Evolutionary conservation across 2,797 vertebrate species (phyloP), one percentile per base, ranked within the genome.

Genomic region (Valencia hispanica): DNA sequence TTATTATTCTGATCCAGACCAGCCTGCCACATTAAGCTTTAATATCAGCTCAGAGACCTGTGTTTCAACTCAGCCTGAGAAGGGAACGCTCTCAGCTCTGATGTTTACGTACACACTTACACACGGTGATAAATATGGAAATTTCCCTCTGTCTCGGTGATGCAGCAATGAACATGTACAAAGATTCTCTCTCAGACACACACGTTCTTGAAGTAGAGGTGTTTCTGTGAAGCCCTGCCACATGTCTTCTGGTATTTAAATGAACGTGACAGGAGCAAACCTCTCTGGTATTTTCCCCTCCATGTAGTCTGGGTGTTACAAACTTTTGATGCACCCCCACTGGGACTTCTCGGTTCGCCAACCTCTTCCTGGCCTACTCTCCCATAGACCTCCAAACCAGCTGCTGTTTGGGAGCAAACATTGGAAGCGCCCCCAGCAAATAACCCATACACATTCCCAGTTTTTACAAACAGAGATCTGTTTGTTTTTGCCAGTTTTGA

Each of bases 41-140:
- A 88, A 88, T 90, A 84, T 66, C 79, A 81, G 85, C 86, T 81
- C 77, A 84, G 85, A 92, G 89, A 88, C 84, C 85, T 71, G 70
- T 79, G 85, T 86, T 90, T 91, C 82, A 90, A 83, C 84, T 88
- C 80, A 78, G 79, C 74, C 47, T 55, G 72, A 77, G 74, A 77
- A 78, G 74, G 63, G 61, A 89, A 73, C 80, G 68, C 70, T 78
- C 73, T 82, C 79, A 50, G n/a, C 83, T 89, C 57, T 81, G 74
- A 81, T 88, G 87, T 87, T 90, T 83, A 80, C 25, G 17, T 20
- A 77, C 82, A 74, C 79, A 84, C 12, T 30, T 22, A 75, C 84
- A 74, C 81, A 84, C 10, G 34, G 63, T 78, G 84, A 87, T 86
- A 86, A 89, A 92, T 86, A 90, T 90, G 89, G 81, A 88, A 83